Evolutionary conservation across 2,888 invertebrate species (phyloP), one percentile per base, ranked within the genome.

Genomic region (Sthenelais limicola): DNA sequence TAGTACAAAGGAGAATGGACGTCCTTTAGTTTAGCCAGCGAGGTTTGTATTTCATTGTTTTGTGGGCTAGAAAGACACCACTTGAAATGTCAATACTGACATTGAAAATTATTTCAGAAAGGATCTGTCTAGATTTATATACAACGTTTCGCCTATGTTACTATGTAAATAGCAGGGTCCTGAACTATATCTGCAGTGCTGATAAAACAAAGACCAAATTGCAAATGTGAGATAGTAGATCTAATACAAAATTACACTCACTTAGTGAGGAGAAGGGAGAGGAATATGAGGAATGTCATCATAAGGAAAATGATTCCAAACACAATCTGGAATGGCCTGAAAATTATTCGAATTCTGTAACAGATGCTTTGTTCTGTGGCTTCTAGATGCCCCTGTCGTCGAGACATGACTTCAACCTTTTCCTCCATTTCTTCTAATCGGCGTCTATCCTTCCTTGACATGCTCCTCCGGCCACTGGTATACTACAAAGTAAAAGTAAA

Each of bases 241-340:
- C 15, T 43, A 43, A 9, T 43, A 9, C 43, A 43, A 21, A 24
- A 38, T 12, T 9, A 7, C 15, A 75, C 86, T 82, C 81, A 88
- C 88, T 88, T 88, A 9, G 86, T 86, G 26, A 89, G 77, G 12
- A 88, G 78, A 21, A 89, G 80, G 0, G 88, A 88, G 49, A 87
- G 58, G 77, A 87, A 86, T 28, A 89, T 79, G 33, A 88, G 78
- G 0, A 88, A 70, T 0, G 84, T 85, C 67, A 88, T 70, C 5
- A 84, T 73, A 21, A 85, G 78, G 58, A 84, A 81, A 3, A 85
- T 62, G 15, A 86, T 76, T 9, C 88, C 89, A 72, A 86, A 75
- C 18, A 86, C 70, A n/a, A 88, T 83, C 75, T 87, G 84, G 69
- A 88, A 81, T 1, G 88, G 88, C 32, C 88, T 79, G 24, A 87